phyloP scores from a whole-genome alignment of 2,113 vertebrate genomes.

The Lepus americanus region DNA sequence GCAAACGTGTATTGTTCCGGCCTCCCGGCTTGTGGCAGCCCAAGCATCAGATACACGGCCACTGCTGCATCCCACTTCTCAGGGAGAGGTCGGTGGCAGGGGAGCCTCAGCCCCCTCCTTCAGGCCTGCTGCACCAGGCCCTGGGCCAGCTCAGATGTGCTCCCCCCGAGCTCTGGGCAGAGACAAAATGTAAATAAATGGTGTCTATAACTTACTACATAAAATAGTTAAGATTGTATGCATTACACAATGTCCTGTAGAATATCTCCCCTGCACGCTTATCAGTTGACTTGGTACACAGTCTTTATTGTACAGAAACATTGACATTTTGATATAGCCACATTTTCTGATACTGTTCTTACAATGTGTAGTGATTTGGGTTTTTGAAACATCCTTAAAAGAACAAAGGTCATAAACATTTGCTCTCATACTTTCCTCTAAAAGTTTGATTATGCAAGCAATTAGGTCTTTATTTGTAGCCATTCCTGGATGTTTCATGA shows the following conservation, averaged over 20 bases:
- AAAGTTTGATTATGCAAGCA: background rate
- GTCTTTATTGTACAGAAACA: background rate
- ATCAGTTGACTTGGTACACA: background rate
- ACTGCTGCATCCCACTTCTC: background rate
- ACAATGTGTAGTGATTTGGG: background rate
- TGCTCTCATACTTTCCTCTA: background rate
- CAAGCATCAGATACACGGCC: too few relatives aligned
- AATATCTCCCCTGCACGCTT: background rate
- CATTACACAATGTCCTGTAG: background rate
- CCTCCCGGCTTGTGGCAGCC: background rate
- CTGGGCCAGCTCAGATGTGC: background rate
- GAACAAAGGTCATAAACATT: background rate
- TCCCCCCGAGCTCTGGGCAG: background rate
- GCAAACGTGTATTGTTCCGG: background rate
- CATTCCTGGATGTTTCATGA: background rate
- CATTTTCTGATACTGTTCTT: background rate
- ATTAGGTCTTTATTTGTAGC: background rate
- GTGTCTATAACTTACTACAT: background rate
- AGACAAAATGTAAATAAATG: background rate
- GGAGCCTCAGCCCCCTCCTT: rapidly evolving
- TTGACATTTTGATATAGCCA: background rate
- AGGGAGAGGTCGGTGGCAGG: background rate
- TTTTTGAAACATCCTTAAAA: background rate
- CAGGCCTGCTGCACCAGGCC: rapidly evolving
- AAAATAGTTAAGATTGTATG: conserved; percentile 18